These are phyloP conservation scores for Chaetogeoica ovagalla DNA, from an alignment of 2,888 invertebrate genomes.

Conservation along the genomic window DNA sequence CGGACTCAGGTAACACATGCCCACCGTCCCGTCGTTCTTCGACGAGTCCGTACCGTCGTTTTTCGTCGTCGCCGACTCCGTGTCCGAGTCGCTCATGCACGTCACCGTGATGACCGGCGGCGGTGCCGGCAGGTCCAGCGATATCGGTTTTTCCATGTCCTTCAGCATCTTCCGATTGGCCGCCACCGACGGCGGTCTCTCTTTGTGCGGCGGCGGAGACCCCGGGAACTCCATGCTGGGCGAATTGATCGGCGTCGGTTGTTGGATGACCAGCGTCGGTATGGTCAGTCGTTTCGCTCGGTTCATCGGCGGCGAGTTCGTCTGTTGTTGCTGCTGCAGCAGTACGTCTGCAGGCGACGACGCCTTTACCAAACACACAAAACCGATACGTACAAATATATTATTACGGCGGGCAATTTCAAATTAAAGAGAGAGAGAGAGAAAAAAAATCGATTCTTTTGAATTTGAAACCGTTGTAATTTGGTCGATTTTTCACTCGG, in stretches of 20 bases:
- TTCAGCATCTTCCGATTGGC: conserved; percentile 59
- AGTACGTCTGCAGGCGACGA: not conserved
- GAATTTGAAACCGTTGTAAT: too few species aligned
- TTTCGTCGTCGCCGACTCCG: conserved; percentile 64
- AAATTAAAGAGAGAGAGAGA: too few species aligned
- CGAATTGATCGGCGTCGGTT: conserved; percentile 71
- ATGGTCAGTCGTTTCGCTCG: conserved; percentile 61
- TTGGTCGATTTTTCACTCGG: too few species aligned
- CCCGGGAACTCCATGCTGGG: conserved; percentile 61
- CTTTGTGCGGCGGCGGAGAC: conserved; percentile 64
- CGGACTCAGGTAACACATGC: conserved; percentile 77
- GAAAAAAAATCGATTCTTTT: too few species aligned
- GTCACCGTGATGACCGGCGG: conserved; percentile 68
- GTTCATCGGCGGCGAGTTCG: not conserved
- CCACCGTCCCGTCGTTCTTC: conserved; percentile 13
- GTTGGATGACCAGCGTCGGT: conserved; percentile 69
- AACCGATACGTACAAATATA: too few species aligned
- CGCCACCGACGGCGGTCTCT: conserved; percentile 5
- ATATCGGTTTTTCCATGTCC: conserved; percentile 68
- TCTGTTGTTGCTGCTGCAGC: too few species aligned
- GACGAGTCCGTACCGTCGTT: conserved; percentile 48
- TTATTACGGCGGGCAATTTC: too few species aligned
- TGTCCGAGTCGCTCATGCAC: conserved; percentile 75
- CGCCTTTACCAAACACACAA: not conserved
- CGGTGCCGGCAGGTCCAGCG: conserved; percentile 66